phyloP scores from a whole-genome alignment of 2,113 vertebrate species.

The Megaceryle maxima region DNA sequence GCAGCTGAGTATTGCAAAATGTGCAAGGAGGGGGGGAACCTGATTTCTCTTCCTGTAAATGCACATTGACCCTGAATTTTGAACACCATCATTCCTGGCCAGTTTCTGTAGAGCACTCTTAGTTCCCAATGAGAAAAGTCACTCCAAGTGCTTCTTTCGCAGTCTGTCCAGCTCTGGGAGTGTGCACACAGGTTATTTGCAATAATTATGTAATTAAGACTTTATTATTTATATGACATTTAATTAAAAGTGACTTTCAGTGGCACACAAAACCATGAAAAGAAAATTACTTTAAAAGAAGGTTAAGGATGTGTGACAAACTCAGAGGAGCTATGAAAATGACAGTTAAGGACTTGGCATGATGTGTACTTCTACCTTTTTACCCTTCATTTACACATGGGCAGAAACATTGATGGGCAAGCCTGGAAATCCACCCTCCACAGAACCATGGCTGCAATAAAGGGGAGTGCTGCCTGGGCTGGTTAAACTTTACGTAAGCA shows the following conservation, averaged over 20 bases:
- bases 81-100: rapidly evolving
- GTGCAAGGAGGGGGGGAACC: not conserved
- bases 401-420: not conserved
- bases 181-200: slow-evolving; percentile 38
- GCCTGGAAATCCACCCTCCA: not conserved
- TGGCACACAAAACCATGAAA: slow-evolving; percentile 56
- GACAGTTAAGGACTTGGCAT: slow-evolving; percentile 53
- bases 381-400: slow-evolving; percentile 7
- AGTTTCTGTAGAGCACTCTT: not conserved
- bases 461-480: not conserved
- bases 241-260: slow-evolving; percentile 71
- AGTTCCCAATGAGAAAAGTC: not conserved
- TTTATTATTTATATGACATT: slow-evolving; percentile 67
- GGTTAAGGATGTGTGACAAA: slow-evolving; percentile 66
- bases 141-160: slow-evolving; percentile 12
- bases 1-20: not conserved
- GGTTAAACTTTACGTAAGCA: not conserved
- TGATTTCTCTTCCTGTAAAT: not conserved
- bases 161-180: slow-evolving; percentile 12
- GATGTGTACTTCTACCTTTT: slow-evolving; percentile 7
- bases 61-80: not conserved
- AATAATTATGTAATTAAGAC: slow-evolving; percentile 65
- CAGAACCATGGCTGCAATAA: not conserved
- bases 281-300: slow-evolving; percentile 63
- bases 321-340: slow-evolving; percentile 48